Percentiles rank a stretch among this genome's conserved stretches.
phyloP scores from a whole-genome alignment of 2,797 vertebrate genomes.

The Chelmon rostratus region DNA sequence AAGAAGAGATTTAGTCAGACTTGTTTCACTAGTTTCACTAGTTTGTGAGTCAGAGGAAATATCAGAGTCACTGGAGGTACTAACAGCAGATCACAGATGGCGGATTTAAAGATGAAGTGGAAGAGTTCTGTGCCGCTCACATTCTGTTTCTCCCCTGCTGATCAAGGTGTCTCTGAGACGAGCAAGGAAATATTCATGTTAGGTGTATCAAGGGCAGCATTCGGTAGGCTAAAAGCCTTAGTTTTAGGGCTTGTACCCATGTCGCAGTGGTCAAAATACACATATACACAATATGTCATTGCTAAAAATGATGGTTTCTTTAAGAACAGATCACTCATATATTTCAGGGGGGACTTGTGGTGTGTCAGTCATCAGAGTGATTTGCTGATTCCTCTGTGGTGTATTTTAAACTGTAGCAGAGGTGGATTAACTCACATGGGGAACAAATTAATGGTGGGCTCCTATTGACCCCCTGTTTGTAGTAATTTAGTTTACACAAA shows the following conservation, averaged over 20 bases:
- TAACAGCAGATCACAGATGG: background rate
- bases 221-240: background rate
- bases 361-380: background rate
- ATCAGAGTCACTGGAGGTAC: background rate
- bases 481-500: background rate
- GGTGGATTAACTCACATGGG: background rate
- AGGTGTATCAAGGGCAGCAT: background rate
- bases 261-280: background rate
- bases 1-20: background rate
- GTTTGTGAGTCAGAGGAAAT: conserved; percentile 28
- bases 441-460: background rate
- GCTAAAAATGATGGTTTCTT: background rate
- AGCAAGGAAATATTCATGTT: background rate
- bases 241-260: background rate
- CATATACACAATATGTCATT: background rate
- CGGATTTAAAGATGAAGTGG: background rate
- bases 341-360: background rate
- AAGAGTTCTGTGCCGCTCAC: background rate
- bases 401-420: background rate
- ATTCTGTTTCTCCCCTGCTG: background rate
- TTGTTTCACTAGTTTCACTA: conserved; percentile 13
- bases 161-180: background rate
- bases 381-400: background rate
- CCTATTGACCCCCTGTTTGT: background rate
- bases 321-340: background rate